Evolutionary conservation across 64 coral and sea anemone species (phyloP), one percentile per base, ranked within the genome.

Genomic region (Pocillopora verrucosa): DNA sequence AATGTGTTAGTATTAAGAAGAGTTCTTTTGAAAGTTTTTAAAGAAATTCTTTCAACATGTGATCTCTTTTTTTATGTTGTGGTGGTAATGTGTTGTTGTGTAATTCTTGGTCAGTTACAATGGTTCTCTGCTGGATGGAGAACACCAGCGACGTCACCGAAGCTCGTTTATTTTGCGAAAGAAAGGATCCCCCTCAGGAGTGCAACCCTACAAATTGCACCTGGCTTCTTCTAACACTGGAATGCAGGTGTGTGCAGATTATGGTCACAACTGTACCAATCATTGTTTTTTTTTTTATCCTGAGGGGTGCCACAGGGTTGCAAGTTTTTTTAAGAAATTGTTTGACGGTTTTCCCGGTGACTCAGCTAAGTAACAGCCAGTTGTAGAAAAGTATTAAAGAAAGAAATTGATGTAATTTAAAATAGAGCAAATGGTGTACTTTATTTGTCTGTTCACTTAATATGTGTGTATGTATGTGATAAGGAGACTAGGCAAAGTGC

Each of bases 151-250:
- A 6, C 82, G 82, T 85, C 91, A 93, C 25, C 69, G 90, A 87
- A 96, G 91, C 77, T 74, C 86, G 1, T 96, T 88, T 65, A 80
- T 90, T 62, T 93, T 96, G 60, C 70, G 80, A 60, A 93, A 96
- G 92, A 96, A 84, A 70, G 72, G 77, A 87, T 58, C 70, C 77
- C 84, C 88, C 87, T 93, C 95, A 76, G 95, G 95, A 83, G 95
- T 96, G 60, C 93, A 90, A 87, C 95, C 95, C 73, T 96, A 63
- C 86, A 93, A 90, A 73, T 77, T 93, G 72, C 95, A 96, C 87
- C 88, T 93, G 73, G 95, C 95, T 76, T 93, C 91, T 34, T 96
- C 95, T n/a, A 72, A 93, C 16, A 90, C 88, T 76, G 95, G 95
- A 51, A 93, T 89, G 90, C 88, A 96, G 91, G 95, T 91, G 87